Percentiles rank a stretch among this genome's conserved stretches.
These are phyloP conservation scores for Gadus chalcogrammus DNA, from an alignment of 2,113 vertebrate genomes.

Conservation along the genomic window DNA sequence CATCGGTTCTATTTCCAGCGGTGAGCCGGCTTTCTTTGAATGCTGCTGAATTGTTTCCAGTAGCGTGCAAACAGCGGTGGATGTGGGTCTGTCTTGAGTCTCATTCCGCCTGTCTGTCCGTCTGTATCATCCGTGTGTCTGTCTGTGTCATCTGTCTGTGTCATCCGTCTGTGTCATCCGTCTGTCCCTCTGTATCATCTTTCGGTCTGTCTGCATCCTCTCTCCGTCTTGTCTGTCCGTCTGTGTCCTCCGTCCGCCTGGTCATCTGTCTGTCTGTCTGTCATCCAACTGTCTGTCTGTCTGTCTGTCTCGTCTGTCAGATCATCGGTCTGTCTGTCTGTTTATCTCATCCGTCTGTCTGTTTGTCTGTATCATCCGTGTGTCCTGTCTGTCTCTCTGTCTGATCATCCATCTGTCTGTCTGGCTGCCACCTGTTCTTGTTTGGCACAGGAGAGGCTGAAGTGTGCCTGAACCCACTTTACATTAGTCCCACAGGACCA, in stretches of 20 bases:
- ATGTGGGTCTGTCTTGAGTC: not conserved
- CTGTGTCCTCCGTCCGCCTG: not conserved
- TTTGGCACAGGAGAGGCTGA: too few species aligned
- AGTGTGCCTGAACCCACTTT: too few species aligned
- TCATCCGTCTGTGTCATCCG: too few species aligned
- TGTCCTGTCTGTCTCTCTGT: not conserved
- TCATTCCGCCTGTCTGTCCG: slow-evolving; percentile 1
- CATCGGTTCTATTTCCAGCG: too few species aligned
- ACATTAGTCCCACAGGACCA: not conserved
- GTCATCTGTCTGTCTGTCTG: too few species aligned
- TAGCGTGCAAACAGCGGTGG: not conserved
- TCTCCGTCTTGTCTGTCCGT: not conserved
- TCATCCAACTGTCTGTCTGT: not conserved
- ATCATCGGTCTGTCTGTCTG: not conserved
- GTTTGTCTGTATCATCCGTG: not conserved
- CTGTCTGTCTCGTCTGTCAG: not conserved
- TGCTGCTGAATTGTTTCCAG: not conserved
- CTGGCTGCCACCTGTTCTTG: too few species aligned
- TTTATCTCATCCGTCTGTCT: not conserved
- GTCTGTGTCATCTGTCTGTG: not conserved
- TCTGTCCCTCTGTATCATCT: too few species aligned
- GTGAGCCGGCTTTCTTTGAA: too few species aligned
- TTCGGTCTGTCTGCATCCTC: not conserved
- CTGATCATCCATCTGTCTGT: not conserved
- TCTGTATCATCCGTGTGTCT: not conserved